Conservation (phyloP, 2,888 invertebrate species). For the Apotomis capreana region DNA sequence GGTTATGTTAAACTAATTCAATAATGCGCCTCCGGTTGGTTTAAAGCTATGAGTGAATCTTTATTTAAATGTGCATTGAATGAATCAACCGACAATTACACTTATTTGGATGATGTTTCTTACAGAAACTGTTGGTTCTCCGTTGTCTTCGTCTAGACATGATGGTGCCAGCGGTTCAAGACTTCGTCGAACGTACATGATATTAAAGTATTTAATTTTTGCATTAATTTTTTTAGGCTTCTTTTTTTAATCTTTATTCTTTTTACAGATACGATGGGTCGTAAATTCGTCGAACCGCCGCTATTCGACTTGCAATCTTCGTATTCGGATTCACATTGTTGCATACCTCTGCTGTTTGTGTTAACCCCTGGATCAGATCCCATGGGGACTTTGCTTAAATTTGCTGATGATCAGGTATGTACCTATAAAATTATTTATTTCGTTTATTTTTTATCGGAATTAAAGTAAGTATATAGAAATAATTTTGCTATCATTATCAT, state of each 20-base stretch:
- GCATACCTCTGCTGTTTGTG: constrained; percentile 95
- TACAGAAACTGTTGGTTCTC: constrained; percentile 89
- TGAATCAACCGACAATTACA: background rate
- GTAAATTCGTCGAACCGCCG: constrained; percentile 93
- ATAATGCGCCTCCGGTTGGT: too few relatives aligned
- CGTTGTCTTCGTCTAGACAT: constrained; percentile 94
- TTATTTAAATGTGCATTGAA: too few relatives aligned
- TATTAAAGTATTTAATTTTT: background rate
- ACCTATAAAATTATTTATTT: background rate
- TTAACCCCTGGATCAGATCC: constrained; percentile 97
- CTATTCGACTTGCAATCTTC: constrained; percentile 94
- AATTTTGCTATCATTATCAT: too few relatives aligned
- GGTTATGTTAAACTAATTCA: too few relatives aligned
- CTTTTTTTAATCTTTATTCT: background rate
- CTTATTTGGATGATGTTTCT: constrained; percentile 29
- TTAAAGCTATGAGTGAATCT: too few relatives aligned
- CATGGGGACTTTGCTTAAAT: constrained; percentile 93
- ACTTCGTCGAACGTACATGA: constrained; percentile 85
- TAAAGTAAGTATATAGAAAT: background rate
- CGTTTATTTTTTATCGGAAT: too few relatives aligned
- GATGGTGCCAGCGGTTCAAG: constrained; percentile 90
- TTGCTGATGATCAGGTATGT: constrained; percentile 92
- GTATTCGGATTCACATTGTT: constrained; percentile 92
- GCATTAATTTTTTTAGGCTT: background rate
- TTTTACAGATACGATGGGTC: constrained; percentile 86